Conservation (phyloP, 2,888 invertebrate genomes). For the Gisinianus flammeolus region DNA sequence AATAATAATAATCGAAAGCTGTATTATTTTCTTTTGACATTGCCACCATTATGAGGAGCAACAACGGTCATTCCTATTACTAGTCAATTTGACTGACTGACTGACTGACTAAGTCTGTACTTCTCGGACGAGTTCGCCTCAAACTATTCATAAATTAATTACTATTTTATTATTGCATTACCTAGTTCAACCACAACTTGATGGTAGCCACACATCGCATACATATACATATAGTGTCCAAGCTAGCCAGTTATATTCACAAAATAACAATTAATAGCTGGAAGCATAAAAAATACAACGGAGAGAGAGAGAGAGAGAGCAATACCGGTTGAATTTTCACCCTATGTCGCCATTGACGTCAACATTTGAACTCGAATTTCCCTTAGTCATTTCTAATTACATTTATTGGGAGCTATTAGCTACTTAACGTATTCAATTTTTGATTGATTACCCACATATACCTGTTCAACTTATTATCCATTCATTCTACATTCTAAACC, state of each 20-base stretch:
- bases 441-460: not conserved
- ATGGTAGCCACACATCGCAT: not conserved
- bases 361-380: not conserved
- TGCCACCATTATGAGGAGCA: not conserved
- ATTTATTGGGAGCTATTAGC: not conserved
- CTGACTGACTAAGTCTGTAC: not conserved
- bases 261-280: not conserved
- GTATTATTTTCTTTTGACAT: not conserved
- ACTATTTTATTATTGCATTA: conserved; percentile 9
- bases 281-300: not conserved
- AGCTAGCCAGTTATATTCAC: not conserved
- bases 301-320: not conserved
- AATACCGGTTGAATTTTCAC: conserved; percentile 9
- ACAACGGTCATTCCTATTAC: not conserved
- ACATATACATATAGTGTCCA: too few species aligned
- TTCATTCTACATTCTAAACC: too few species aligned
- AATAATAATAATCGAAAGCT: too few species aligned
- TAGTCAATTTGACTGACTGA: not conserved
- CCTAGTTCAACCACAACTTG: conserved; percentile 10
- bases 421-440: not conserved
- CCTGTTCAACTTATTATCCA: too few species aligned
- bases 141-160: conserved; percentile 6
- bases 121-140: not conserved
- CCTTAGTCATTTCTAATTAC: not conserved
- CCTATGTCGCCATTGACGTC: not conserved